These are phyloP conservation scores for Sciurus niger DNA, from an alignment of 2,113 vertebrate genomes.

Conservation along the genomic window DNA sequence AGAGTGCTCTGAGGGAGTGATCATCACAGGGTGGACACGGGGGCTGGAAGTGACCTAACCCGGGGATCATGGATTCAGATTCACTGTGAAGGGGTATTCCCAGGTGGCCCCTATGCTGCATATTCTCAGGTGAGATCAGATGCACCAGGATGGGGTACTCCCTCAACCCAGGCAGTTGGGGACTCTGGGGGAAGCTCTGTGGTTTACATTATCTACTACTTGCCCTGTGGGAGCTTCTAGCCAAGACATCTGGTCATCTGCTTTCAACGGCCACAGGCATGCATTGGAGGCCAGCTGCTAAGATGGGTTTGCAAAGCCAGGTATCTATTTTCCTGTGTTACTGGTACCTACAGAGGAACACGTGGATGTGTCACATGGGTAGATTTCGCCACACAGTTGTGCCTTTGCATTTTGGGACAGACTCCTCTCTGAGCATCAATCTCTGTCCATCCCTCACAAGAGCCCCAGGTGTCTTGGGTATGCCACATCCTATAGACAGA, in stretches of 20 bases:
- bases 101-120: conserved; percentile 11
- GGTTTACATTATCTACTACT: not conserved
- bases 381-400: accelerated
- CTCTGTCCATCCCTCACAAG: not conserved
- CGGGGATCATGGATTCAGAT: conserved; percentile 64
- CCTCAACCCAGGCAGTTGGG: not conserved
- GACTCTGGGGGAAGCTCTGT: no score
- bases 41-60: not conserved
- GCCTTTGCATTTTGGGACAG: not conserved
- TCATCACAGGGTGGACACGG: conserved; percentile 67
- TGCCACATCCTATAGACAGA: not conserved
- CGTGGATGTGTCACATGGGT: accelerated
- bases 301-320: not conserved
- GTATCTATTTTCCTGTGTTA: not conserved
- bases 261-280: not conserved
- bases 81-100: not conserved
- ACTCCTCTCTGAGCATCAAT: not conserved
- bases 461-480: not conserved
- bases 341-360: not conserved
- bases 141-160: not conserved
- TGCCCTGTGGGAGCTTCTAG: not conserved
- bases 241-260: not conserved
- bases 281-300: not conserved
- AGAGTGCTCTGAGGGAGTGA: conserved; percentile 58
- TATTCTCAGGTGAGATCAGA: not conserved